These are phyloP conservation scores for Mechanitis mazaeus DNA, from an alignment of 2,888 invertebrate species.

Conservation along the genomic window DNA sequence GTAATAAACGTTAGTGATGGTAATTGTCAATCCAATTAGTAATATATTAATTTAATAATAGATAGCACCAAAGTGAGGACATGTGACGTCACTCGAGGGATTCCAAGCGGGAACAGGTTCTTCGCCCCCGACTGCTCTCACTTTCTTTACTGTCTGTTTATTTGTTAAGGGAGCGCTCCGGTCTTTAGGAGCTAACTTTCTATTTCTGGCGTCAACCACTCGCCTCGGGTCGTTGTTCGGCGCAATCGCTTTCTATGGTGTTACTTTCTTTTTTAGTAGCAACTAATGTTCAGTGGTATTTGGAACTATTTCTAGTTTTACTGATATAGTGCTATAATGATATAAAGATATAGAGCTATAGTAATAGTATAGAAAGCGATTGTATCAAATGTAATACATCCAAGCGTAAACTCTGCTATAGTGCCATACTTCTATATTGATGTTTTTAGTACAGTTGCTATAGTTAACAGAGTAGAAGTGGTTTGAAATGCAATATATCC, in stretches of 20 bases:
- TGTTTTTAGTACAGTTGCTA: too few relatives aligned
- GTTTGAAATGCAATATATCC: too few relatives aligned
- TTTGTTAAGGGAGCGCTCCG: conserved; percentile 64
- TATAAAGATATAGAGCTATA: too few relatives aligned
- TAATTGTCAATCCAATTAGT: not conserved
- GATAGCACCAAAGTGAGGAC: conserved; percentile 16
- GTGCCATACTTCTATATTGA: too few relatives aligned
- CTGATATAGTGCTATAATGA: too few relatives aligned
- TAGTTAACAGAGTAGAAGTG: too few relatives aligned
- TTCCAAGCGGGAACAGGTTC: conserved; percentile 53
- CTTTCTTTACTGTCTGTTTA: conserved; percentile 69
- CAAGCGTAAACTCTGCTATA: too few relatives aligned
- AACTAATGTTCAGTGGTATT: conserved; percentile 35
- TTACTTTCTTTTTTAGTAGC: conserved; percentile 70
- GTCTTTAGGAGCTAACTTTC: conserved; percentile 70
- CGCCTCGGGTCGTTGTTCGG: conserved; percentile 69
- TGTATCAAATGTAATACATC: too few relatives aligned
- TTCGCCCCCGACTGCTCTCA: conserved; percentile 62
- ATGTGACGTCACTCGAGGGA: conserved; percentile 28
- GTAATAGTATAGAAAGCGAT: too few relatives aligned
- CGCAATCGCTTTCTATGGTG: conserved; percentile 67
- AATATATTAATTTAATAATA: too few relatives aligned
- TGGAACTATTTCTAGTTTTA: conserved; percentile 1
- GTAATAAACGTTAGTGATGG: conserved; percentile 19
- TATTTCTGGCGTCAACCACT: conserved; percentile 70